Base-by-base conservation (phyloP, 2,113 vertebrate genomes). In the Nicator chloris region DNA sequence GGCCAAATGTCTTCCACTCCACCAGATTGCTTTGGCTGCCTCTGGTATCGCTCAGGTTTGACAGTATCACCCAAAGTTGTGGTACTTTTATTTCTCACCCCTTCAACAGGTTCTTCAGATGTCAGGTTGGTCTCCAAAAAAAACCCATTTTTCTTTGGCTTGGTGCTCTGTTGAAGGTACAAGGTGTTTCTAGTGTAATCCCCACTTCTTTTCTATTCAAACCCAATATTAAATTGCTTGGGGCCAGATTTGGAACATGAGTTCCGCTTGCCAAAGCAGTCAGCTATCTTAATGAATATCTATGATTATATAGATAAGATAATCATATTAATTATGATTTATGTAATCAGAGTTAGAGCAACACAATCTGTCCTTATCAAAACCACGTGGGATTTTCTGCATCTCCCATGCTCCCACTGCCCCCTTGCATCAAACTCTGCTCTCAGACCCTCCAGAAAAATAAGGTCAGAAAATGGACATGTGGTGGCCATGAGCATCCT, bases 41-140 rank as follows among this genome's bases (percentile, higher is more conserved):
- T 81, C 35, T 54, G 33, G 17, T 30, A 27, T 47, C 1, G 7
- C 49, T 90, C 23, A 80, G 57, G 65, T n/a, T 31, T 61, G 37
- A 37, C 31, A 65, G 2, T 5, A 31, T n/a, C 39, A n/a, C 33
- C 33, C n/a, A 44, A 7, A 1, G 1, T 14, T n/a, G 4, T 19
- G 37, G 35, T 45, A 35, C 37, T 49, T 47, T 26, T n/a, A 22
- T 61, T 82, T 65, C 66, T 72, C 50, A 33, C 15, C 53, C 28
- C 4, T 69, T 66, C 22, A 40, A 26, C 7, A 5, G 8, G 11
- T 59, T 51, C 60, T 81, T 82, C 40, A 63, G 22, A 5, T 33
- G 45, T 37, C 45, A 19, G 2, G 10, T 64, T 18, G 45, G 31
- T 13, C 11, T 28, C 7, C 7, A 64, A 70, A 77, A 77, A 63